Percentiles rank a stretch among this genome's conserved stretches.
Evolutionary conservation across 2,888 invertebrate genomes (phyloP).

Genomic region (Allophyes oxyacanthae): DNA sequence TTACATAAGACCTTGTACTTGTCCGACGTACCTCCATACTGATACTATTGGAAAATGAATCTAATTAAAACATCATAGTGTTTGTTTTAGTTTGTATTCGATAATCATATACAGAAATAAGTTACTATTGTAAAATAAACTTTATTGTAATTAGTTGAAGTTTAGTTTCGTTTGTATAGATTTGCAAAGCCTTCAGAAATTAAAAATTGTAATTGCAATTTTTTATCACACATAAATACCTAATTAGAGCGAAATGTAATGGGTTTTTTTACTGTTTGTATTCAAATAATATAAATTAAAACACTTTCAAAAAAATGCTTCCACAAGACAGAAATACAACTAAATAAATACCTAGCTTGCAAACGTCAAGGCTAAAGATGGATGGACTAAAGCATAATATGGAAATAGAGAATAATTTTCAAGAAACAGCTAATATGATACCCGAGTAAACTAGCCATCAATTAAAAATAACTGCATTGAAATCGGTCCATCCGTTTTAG

Average conservation of each 20-base stretch:
- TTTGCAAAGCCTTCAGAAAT: slow-evolving; percentile 21
- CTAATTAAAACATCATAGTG: neutral
- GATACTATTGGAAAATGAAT: slow-evolving; percentile 15
- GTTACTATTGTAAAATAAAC: neutral
- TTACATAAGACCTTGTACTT: slow-evolving; percentile 59
- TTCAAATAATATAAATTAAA: too few species aligned
- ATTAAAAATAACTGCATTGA: too few species aligned
- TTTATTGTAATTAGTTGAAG: neutral
- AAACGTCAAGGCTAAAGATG: too few species aligned
- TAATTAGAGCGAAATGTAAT: slow-evolving; percentile 31
- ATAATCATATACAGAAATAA: neutral
- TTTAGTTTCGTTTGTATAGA: slow-evolving; percentile 7
- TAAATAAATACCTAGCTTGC: too few species aligned
- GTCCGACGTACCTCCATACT: slow-evolving; percentile 46
- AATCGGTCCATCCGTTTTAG: too few species aligned
- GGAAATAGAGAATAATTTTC: too few species aligned
- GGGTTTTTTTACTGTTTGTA: slow-evolving; percentile 17
- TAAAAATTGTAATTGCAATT: slow-evolving; percentile 20
- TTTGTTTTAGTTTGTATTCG: neutral
- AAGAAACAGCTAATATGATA: too few species aligned
- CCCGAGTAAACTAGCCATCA: too few species aligned
- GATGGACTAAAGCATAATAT: too few species aligned
- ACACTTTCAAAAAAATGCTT: too few species aligned
- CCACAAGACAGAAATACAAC: too few species aligned
- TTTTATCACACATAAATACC: slow-evolving; percentile 14